A percentile compares a stretch with the other conserved stretches of the same genome.
phyloP scores from a whole-genome alignment of 1,140 invertebrate genomes.

The Colletes gigas region DNA sequence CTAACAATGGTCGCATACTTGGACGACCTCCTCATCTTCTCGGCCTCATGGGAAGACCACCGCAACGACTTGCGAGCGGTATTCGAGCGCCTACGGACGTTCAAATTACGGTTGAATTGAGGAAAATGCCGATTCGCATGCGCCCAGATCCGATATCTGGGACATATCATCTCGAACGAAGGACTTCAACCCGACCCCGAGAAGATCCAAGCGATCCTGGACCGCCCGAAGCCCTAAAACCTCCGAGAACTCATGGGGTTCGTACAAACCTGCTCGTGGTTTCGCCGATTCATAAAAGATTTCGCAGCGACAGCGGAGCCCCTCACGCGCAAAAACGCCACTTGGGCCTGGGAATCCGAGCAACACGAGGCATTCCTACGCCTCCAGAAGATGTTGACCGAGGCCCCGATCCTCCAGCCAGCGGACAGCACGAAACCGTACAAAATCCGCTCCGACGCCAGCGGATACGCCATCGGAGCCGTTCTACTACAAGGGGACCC shows the following conservation, averaged over 20 bases:
- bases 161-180: neutral
- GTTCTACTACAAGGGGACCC: conserved; percentile 2
- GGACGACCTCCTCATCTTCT: conserved; percentile 1
- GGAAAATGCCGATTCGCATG: conserved; percentile 6
- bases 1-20: neutral
- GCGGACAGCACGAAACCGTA: neutral
- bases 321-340: neutral
- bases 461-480: neutral
- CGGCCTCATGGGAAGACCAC: no score
- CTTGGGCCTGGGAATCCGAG: neutral
- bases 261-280: conserved; percentile 3
- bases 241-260: neutral
- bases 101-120: neutral
- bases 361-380: neutral
- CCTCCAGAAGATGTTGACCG: neutral
- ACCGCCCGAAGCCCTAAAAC: neutral
- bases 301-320: neutral
- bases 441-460: neutral
- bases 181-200: neutral
- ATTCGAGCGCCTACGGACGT: neutral
- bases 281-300: neutral
- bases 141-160: neutral
- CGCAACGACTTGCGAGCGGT: neutral
- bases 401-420: neutral
- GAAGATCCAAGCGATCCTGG: neutral